Base-by-base conservation (phyloP, 2,888 invertebrate genomes). In the Diplazon laetatorius region DNA sequence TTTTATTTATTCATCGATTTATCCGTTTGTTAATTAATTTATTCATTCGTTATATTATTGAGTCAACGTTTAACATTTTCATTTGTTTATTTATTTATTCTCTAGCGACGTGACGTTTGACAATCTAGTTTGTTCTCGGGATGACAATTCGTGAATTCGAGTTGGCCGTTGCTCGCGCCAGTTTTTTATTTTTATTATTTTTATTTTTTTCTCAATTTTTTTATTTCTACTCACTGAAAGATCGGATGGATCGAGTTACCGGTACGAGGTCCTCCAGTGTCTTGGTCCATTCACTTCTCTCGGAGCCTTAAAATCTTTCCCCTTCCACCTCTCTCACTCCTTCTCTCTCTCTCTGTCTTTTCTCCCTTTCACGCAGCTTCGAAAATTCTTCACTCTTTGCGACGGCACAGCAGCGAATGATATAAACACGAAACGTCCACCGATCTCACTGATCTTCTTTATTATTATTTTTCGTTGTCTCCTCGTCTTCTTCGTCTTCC, bases 231-330 rank as follows among this genome's bases (percentile, higher is more conserved):
- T 82, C 82, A 76, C 80, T 82, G 78, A 80, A 82, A 74, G 57
- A 81, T 82, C 71, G 63, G n/a, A 55, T 39, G 78, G 78, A 81
- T 82, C 82, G 79, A 75, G 78, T 82, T 82, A 78, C 76, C 75
- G 50, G 80, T 59, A 10, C 62, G 66, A 57, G 62, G 69, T 66
- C 76, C 74, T 69, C 39, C 69, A 71, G 42, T 77, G 55, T 80
- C 73, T 74, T 52, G 75, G 76, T 77, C 80, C 76, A 79, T 82
- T 80, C 78, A 75, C 65, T 66, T 55, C 69, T 66, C 62, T 62
- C 25, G 55, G 37, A 62, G 39, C 35, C 42, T 52, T 16, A 14
- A 62, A 14, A n/a, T 60, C 62, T 42, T 48, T 60, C 59, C 46
- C 65, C 52, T 57, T 35, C 62, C 52, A 44, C 14, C 16, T 50